Conservation (phyloP, 2,797 vertebrate genomes). For the Thunnus albacares region DNA sequence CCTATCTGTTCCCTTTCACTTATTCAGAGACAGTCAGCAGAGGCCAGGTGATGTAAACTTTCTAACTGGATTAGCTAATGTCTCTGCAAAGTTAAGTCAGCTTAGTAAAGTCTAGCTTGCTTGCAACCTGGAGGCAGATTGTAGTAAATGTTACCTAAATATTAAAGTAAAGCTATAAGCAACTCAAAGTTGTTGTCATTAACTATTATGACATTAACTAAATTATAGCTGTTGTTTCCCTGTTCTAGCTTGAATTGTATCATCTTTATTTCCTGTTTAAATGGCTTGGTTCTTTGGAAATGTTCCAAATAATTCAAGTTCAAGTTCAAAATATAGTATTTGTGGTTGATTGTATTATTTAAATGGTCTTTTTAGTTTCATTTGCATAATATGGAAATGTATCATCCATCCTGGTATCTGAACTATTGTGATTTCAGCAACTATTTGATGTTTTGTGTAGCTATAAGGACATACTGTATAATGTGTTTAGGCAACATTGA, state of each 20-base stretch:
- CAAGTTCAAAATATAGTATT: too few relatives aligned
- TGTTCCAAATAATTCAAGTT: too few relatives aligned
- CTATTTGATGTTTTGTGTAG: background rate
- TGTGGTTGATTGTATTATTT: background rate
- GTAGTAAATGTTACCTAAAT: slow-evolving; percentile 31
- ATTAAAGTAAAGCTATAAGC: slow-evolving; percentile 22
- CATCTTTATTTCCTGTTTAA: background rate
- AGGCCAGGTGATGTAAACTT: background rate
- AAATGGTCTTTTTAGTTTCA: background rate
- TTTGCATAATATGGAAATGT: background rate
- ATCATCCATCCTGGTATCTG: background rate
- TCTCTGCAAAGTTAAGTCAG: slow-evolving; percentile 6
- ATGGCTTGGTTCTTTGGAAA: background rate
- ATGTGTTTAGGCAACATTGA: background rate
- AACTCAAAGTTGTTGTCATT: slow-evolving; percentile 1
- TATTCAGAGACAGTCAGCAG: too few relatives aligned
- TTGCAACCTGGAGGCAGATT: slow-evolving; percentile 7
- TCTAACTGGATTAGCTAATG: background rate
- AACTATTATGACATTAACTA: too few relatives aligned
- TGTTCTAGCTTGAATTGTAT: background rate
- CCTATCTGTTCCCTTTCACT: background rate
- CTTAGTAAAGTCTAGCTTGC: background rate
- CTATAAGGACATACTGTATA: background rate
- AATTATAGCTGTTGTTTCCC: background rate
- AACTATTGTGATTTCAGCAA: background rate